Base-by-base conservation (phyloP, 2,113 vertebrate species). In the Labrus mixtus region DNA sequence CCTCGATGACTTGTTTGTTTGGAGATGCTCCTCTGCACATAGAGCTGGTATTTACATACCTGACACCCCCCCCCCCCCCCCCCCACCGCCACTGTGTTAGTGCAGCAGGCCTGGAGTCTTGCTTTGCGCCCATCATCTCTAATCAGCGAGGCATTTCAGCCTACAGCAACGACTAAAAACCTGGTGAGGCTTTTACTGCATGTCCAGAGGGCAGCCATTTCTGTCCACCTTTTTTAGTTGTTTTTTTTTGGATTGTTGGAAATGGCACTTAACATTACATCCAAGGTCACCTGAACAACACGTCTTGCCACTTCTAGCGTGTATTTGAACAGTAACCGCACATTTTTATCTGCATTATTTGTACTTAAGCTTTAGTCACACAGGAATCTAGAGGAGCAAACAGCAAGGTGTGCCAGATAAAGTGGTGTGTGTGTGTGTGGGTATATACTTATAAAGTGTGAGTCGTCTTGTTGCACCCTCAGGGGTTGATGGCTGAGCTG, bases 401-500 rank as follows among this genome's bases (percentile, higher is more conserved):
- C 63, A 86, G 57, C 54, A 56, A 73, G 61, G 62, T 69, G 68
- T 82, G 69, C 70, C 78, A 79, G 58, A 85, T 69, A 76, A 75
- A 76, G 68, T 36, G 17, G 63, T 59, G 64, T 69, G 16, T 48
- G 60, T 63, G 71, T 75, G 83, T 73, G 17, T 16, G 8, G 29
- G 29, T 33, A 33, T 45, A 19, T 54, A 59, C 62, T 85, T 85
- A 29, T 71, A 66, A 71, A 83, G 83, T 69, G 36, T 45, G 74
- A 76, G 75, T 71, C 76, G 61, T 86, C 71, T 62, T 79, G 72
- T 84, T 76, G 82, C 78, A 68, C 79, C 89, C 81, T 80, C 51
- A 76, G 84, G 90, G 85, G 71, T 56, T 79, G 90, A 86, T 83
- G 76, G 82, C 80, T 87, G 83, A 87, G 84, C 82, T 78, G 77